phyloP scores from a whole-genome alignment of 2,797 vertebrate species.

The Dipus sagitta region DNA sequence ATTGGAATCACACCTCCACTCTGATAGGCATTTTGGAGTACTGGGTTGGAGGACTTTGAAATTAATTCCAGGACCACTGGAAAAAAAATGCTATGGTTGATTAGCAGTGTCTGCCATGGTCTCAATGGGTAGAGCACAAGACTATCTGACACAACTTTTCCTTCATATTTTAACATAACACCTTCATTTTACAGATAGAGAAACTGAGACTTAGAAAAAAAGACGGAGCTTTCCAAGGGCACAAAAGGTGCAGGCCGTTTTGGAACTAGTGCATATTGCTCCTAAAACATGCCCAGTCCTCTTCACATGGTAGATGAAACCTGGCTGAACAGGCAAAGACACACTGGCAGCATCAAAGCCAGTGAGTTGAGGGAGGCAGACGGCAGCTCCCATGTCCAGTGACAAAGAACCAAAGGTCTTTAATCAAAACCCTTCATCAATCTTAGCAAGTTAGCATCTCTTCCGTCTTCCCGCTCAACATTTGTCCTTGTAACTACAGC shows the following conservation, averaged over 20 bases:
- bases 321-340: neutral
- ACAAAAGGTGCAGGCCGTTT: neutral
- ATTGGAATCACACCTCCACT: neutral
- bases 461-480: neutral
- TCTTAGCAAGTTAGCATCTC: neutral
- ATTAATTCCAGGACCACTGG: neutral
- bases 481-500: neutral
- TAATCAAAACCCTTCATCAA: neutral
- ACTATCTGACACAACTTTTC: neutral
- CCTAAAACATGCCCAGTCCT: neutral
- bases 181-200: neutral
- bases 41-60: neutral
- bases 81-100: neutral
- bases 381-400: neutral
- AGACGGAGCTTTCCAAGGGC: neutral
- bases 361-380: neutral
- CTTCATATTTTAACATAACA: neutral
- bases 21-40: neutral
- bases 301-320: slow-evolving; percentile 15
- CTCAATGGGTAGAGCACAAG: neutral
- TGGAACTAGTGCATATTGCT: neutral
- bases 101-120: neutral
- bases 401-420: neutral
- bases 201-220: neutral
- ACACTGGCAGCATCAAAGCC: neutral